Base-by-base conservation (phyloP, 2,888 invertebrate species). In the Dexiosoma caninum region DNA sequence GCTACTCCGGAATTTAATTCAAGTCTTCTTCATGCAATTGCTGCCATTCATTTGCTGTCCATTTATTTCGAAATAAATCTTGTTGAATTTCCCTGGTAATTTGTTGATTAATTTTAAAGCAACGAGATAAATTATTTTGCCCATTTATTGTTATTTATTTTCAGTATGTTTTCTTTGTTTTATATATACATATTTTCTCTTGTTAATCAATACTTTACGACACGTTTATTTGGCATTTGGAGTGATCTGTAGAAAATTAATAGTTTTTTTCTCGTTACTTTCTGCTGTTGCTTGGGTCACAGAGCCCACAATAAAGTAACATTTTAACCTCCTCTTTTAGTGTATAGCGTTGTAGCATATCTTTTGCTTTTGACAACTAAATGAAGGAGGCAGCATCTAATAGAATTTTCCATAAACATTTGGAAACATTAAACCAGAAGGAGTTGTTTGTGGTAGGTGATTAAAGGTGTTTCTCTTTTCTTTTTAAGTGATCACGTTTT, bases 401-500 rank as follows among this genome's bases (percentile, higher is more conserved):
- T 1, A 12, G 32, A 51, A 2, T 35, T 42, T 14, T 23, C 44
- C 21, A 55, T 35, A 35, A 14, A 6, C 21, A 55, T 10, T n/a
- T 53, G 16, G 16, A 14, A 9, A 27, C n/a, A 1, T 7, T 12
- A 16, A 19, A 40, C 8, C 8, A 37, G 37, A 37, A 59, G 57
- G 40, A 59, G 40, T 5, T n/a, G 49, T 8, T 10, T 2, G 21
- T 4, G n/a, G 23, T 35, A 71, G 10, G 40, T 70, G 37, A 57
- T 57, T 27, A 14, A 21, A 44, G 40, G 49, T 40, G 46, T 64
- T 53, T 23, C 49, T 30, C 32, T 21, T 44, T 21, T 46, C 46
- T 27, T 42, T 55, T 78, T 32, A 78, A 66, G 70, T 78, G 70
- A 78, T 78, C 77, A 78, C 77, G 70, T 78, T 78, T 78, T 59